Conservation (phyloP, 2,888 invertebrate genomes). For the Clivina fossor region DNA sequence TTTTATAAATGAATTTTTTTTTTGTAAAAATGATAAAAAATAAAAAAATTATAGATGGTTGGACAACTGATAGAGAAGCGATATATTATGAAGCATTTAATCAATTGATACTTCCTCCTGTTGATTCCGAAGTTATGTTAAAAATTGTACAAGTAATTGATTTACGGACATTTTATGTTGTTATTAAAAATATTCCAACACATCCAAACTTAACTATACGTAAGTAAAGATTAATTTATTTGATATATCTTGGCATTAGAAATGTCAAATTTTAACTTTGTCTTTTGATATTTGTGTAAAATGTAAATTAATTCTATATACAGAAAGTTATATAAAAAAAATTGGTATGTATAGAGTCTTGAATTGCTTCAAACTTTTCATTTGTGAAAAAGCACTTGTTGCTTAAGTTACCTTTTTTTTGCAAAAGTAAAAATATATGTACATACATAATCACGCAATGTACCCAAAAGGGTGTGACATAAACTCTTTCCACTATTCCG, state of each 20-base stretch:
- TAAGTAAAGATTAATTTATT: conserved; percentile 17
- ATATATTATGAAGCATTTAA: conserved; percentile 22
- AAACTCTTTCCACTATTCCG: too few species aligned
- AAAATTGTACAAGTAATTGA: conserved; percentile 19
- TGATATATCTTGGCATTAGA: not conserved
- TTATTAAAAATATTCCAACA: conserved; percentile 19
- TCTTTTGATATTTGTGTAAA: too few species aligned
- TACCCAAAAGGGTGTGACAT: too few species aligned
- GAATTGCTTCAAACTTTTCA: too few species aligned
- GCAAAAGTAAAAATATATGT: too few species aligned
- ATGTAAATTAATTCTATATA: too few species aligned
- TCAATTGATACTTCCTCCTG: conserved; percentile 12
- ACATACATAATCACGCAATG: too few species aligned
- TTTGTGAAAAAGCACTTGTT: too few species aligned
- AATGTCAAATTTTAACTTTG: not conserved
- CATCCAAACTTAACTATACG: not conserved
- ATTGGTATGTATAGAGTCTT: too few species aligned
- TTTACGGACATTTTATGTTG: conserved; percentile 23
- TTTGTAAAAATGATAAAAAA: not conserved
- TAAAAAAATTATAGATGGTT: conserved; percentile 24
- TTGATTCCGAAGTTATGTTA: conserved; percentile 6
- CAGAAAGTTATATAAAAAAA: too few species aligned
- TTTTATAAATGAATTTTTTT: not conserved
- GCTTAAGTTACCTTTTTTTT: too few species aligned
- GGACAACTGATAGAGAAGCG: conserved; percentile 29